These are phyloP conservation scores for Liposcelis brunnea DNA, from an alignment of 2,888 invertebrate genomes.

Conservation along the genomic window DNA sequence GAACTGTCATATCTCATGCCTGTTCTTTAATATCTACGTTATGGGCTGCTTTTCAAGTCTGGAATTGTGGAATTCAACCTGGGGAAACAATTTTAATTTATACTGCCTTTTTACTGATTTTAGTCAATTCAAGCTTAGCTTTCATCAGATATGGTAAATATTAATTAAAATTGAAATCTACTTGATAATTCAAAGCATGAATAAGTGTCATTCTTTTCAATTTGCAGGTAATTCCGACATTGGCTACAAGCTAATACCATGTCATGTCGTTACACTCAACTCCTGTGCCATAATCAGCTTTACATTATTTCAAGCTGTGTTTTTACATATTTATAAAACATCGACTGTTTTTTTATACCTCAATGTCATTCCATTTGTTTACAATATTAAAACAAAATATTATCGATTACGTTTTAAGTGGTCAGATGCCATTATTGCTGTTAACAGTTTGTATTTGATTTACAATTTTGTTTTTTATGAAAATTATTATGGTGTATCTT, in stretches of 20 bases:
- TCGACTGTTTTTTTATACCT: neutral
- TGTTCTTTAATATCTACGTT: neutral
- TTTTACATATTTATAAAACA: neutral
- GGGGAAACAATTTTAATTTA: no score
- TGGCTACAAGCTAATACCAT: neutral
- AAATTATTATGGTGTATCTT: neutral
- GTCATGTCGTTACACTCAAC: neutral
- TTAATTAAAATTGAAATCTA: no score
- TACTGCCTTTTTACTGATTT: neutral
- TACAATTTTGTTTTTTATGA: neutral
- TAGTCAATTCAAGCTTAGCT: neutral
- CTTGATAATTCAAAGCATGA: no score
- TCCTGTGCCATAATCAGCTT: neutral
- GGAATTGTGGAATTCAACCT: neutral
- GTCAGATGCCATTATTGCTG: neutral
- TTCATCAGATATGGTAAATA: neutral
- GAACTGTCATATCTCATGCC: neutral
- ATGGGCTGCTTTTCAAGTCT: neutral
- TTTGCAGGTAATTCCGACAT: slow-evolving; percentile 1
- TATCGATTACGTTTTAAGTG: neutral
- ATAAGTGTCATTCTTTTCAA: no score
- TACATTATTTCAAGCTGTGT: neutral
- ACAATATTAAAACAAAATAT: neutral
- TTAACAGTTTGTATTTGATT: neutral
- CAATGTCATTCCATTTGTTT: neutral